A percentile compares a stretch with the other conserved stretches of the same genome.
Conservation (phyloP, 2,888 invertebrate genomes). For the Cosmorhoe ocellata region DNA sequence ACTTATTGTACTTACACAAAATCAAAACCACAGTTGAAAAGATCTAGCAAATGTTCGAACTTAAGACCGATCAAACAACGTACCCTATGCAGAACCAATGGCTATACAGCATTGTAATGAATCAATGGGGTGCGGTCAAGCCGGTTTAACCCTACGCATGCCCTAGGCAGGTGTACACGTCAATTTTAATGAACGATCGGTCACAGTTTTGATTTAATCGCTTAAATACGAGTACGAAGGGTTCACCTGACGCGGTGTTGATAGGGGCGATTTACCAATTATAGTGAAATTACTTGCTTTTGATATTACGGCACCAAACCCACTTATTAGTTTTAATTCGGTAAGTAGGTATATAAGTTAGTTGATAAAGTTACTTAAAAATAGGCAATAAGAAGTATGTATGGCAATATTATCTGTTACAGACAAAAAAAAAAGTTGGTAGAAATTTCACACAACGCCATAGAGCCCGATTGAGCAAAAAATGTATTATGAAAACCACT, state of each 20-base stretch:
- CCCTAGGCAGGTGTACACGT: constrained; percentile 45
- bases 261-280: neutral
- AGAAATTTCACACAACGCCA: too few species aligned
- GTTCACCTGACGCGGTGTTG: constrained; percentile 4
- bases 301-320: too few species aligned
- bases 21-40: too few species aligned
- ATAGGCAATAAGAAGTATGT: too few species aligned
- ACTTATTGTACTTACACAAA: too few species aligned
- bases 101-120: constrained; percentile 10
- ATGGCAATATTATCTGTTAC: too few species aligned
- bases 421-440: too few species aligned
- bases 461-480: too few species aligned
- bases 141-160: constrained; percentile 37
- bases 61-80: neutral
- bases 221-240: constrained; percentile 13
- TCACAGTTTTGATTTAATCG: constrained; percentile 37
- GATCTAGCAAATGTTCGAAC: neutral
- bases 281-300: neutral
- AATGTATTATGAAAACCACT: too few species aligned
- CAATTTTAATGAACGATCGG: constrained; percentile 53
- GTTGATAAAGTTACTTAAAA: too few species aligned
- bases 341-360: too few species aligned
- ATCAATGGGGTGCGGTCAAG: constrained; percentile 26
- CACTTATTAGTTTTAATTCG: too few species aligned
- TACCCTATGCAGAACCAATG: neutral